Conservation (phyloP, 2,888 invertebrate species). For the Pseudoips prasinana region DNA sequence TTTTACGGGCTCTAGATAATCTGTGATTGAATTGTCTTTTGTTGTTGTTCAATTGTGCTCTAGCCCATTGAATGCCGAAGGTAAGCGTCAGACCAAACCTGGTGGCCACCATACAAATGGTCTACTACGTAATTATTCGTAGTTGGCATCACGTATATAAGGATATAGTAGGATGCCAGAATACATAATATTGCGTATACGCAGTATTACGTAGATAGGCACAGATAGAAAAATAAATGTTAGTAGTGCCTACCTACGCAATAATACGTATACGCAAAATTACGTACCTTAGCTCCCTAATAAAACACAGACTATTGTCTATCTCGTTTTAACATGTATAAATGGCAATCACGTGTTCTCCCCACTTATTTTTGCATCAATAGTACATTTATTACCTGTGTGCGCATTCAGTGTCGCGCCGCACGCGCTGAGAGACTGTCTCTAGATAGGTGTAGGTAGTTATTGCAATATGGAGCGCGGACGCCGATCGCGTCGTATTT, state of each 20-base stretch:
- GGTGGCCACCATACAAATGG: conserved; percentile 7
- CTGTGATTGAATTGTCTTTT: background rate
- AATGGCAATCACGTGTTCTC: background rate
- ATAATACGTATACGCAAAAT: conserved; percentile 1
- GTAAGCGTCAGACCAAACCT: conserved; percentile 1
- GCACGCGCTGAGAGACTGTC: background rate
- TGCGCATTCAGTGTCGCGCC: background rate
- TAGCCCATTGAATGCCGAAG: background rate
- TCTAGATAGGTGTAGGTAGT: background rate
- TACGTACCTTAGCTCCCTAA: background rate
- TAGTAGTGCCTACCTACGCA: conserved; percentile 1
- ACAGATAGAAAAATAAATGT: background rate
- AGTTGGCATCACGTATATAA: conserved; percentile 4
- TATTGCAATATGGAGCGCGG: conserved; percentile 1
- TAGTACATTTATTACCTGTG: background rate
- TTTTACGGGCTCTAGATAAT: background rate
- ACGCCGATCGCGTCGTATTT: background rate
- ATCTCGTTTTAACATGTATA: conserved; percentile 2
- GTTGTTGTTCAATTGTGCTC: background rate
- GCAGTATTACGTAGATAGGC: background rate
- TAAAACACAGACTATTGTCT: conserved; percentile 1
- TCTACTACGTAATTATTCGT: conserved; percentile 4
- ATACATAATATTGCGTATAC: background rate
- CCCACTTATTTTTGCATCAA: background rate
- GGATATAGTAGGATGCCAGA: background rate